Evolutionary conservation across 2,113 vertebrate species (phyloP), one percentile per base, ranked within the genome.

Genomic region (Anser brachyrhynchus): DNA sequence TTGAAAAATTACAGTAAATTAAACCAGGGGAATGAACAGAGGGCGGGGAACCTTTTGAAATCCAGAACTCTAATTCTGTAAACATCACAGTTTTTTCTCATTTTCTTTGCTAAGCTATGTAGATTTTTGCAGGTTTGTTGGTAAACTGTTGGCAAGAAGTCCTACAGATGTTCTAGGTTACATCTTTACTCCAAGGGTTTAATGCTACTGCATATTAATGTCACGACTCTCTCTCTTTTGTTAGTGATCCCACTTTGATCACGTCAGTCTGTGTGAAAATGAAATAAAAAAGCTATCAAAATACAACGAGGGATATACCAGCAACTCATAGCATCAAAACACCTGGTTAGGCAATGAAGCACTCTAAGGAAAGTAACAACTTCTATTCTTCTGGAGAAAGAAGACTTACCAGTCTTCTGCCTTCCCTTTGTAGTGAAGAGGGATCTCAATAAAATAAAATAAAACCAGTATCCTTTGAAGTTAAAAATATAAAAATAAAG

Each of bases 1-100:
- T 94, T 90, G 96, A 96, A 92, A 98, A 97, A 97, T 91, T 41
- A 87, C 41, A 92, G 64, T 70, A 81, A 39, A 92, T 93, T 95
- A 95, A 93, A 92, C 61, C 15, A 90, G 46, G 61, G 51, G 49
- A 86, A 94, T 51, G 79, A 86, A 80, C 75, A 84, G 62, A 87
- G 84, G 55, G 72, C 70, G 46, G 41, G 57, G 67, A 92, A 95
- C 57, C 54, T 84, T 83, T 75, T 49, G 51, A 93, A 95, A 95
- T 79, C 92, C 52, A 83, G 37, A 92, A 88, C 37, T 84, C 54
- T 84, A 51, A 28, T 94, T 96, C 71, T 83, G 64, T 82, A 93
- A 92, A 95, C 1, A 6, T 66, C 46, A 67, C 66, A 76, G 44
- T 88, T 94, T 93, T 94, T 94, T 49, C 39, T 52, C 52, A 74